phyloP scores from a whole-genome alignment of 2,797 vertebrate genomes.

The Paramormyrops hopkinsi region DNA sequence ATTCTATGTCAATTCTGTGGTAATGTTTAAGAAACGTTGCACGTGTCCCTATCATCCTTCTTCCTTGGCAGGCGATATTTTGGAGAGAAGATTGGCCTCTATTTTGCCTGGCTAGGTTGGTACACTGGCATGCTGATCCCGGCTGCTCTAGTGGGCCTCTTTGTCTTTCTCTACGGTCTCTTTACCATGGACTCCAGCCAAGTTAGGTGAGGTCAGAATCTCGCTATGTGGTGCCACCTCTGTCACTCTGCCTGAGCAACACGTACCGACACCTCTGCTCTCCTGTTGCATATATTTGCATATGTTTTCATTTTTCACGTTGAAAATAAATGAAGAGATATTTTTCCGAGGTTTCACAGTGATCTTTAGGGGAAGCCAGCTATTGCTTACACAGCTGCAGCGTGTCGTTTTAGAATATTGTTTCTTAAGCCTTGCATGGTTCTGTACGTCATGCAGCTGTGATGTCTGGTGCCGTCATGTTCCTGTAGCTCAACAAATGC shows the following conservation, averaged over 20 bases:
- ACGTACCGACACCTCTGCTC: background rate
- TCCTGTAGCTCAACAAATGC: background rate
- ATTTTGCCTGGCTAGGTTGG: constrained; percentile 98
- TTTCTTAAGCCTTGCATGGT: background rate
- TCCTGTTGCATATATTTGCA: background rate
- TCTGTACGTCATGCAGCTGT: background rate
- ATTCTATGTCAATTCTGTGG: background rate
- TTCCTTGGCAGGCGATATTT: constrained; percentile 78
- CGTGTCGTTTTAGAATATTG: background rate
- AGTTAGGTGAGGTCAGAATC: constrained; percentile 76
- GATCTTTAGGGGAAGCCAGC: background rate
- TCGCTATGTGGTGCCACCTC: background rate
- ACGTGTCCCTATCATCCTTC: constrained; percentile 23
- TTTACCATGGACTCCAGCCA: constrained; percentile 97
- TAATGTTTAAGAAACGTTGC: background rate
- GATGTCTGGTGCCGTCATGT: background rate
- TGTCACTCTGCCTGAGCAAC: background rate
- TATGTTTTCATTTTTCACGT: background rate
- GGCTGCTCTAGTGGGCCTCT: constrained; percentile 87
- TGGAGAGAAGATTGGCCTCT: constrained; percentile 96
- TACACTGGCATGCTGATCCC: constrained; percentile 98
- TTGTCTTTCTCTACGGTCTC: constrained; percentile 96
- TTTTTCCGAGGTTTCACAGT: background rate
- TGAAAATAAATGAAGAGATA: background rate
- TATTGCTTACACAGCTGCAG: background rate